Percentiles rank a stretch among this genome's conserved stretches.
phyloP scores from a whole-genome alignment of 2,888 invertebrate genomes.

The Physocephala rufipes region DNA sequence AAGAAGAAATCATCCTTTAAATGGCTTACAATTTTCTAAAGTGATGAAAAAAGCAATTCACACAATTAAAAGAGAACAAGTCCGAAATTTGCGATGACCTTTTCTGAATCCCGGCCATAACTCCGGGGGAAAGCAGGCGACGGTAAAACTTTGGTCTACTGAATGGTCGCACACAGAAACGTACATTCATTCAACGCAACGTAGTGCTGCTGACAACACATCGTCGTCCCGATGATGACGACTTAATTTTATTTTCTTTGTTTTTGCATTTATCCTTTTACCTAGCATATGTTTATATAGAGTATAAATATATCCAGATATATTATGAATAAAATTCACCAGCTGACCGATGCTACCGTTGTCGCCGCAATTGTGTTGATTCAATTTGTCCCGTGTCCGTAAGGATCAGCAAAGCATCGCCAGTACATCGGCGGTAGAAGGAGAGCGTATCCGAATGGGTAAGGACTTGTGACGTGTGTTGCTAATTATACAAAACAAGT shows the following conservation, averaged over 20 bases:
- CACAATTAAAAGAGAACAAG: constrained; percentile 53
- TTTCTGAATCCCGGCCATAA: not conserved
- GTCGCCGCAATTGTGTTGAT: constrained; percentile 54
- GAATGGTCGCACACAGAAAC: too few relatives aligned
- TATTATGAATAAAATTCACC: constrained; percentile 15
- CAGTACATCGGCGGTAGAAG: not conserved
- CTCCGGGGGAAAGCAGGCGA: too few relatives aligned
- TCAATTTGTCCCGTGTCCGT: constrained; percentile 51
- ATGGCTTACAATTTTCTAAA: not conserved
- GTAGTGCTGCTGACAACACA: not conserved
- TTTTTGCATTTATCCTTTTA: constrained; percentile 30
- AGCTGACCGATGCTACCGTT: constrained; percentile 1
- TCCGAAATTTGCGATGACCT: constrained; percentile 28
- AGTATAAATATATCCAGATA: not conserved
- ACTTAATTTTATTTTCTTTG: constrained; percentile 50
- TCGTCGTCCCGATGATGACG: constrained; percentile 40
- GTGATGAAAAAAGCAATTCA: constrained; percentile 57
- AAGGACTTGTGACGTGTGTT: constrained; percentile 49
- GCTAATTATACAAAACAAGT: constrained; percentile 51
- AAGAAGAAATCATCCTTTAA: not conserved
- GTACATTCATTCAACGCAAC: not conserved
- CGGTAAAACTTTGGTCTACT: too few relatives aligned
- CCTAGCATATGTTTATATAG: constrained; percentile 28
- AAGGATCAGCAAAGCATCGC: constrained; percentile 34
- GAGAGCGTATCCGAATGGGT: not conserved